Conservation (phyloP, 2,797 vertebrate genomes). For the Tangara arthus region DNA sequence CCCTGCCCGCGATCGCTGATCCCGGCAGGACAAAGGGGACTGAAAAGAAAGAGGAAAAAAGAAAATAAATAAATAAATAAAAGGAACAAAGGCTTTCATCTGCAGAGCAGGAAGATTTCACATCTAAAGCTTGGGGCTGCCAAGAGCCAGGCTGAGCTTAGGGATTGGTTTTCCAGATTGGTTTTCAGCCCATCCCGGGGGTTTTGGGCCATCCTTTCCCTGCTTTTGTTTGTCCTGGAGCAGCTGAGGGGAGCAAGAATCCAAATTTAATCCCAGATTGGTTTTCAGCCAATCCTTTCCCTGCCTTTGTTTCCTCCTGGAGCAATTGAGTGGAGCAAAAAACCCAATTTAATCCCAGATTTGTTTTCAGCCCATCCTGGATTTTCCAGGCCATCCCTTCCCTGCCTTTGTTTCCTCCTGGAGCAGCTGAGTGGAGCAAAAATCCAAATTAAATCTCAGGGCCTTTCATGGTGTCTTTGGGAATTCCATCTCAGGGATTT, state of each 20-base stretch:
- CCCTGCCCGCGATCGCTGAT: neutral
- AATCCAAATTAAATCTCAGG: neutral
- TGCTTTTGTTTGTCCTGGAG: neutral
- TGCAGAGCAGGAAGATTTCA: neutral
- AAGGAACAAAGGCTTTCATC: slow-evolving; percentile 17
- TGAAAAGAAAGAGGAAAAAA: neutral
- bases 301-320: neutral
- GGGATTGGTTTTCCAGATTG: neutral
- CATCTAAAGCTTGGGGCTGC: neutral
- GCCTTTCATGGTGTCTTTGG: neutral
- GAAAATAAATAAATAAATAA: rapidly evolving
- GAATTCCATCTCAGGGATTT: neutral
- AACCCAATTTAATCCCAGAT: neutral
- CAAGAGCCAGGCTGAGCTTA: neutral
- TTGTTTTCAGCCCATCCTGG: neutral
- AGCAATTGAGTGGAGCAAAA: neutral
- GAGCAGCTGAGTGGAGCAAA: neutral
- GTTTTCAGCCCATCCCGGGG: slow-evolving; percentile 20
- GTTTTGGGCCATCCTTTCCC: neutral
- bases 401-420: neutral
- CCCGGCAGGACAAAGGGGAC: neutral
- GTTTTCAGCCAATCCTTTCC: neutral
- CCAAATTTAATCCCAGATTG: neutral
- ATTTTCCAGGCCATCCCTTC: neutral
- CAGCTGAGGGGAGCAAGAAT: neutral